These are phyloP conservation scores for Bombus picipes DNA, from an alignment of 1,140 invertebrate species.

Conservation along the genomic window DNA sequence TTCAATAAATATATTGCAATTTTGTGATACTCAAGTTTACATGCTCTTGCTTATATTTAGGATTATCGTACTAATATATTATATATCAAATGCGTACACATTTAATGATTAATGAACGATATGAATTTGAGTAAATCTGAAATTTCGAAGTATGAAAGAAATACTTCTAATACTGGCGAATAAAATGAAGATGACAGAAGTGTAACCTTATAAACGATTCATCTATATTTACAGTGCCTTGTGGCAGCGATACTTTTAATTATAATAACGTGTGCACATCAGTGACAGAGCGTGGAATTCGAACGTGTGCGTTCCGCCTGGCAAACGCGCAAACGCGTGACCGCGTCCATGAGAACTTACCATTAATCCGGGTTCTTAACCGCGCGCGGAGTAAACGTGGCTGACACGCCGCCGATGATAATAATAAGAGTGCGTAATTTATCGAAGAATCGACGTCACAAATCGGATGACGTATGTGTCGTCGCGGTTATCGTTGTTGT, in stretches of 20 bases:
- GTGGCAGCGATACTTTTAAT: conserved; percentile 38
- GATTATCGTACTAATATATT: neutral
- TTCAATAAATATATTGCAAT: neutral
- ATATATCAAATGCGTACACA: neutral
- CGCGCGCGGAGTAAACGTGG: conserved; percentile 62
- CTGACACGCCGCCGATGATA: conserved; percentile 54
- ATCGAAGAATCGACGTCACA: conserved; percentile 59
- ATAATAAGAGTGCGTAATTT: conserved; percentile 65
- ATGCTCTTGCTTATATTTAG: neutral
- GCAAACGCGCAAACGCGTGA: conserved; percentile 68
- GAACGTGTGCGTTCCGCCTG: conserved; percentile 50
- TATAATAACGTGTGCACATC: conserved; percentile 28
- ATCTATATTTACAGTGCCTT: conserved; percentile 27
- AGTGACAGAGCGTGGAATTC: conserved; percentile 54
- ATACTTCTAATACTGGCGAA: neutral
- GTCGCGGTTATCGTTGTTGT: conserved; percentile 54
- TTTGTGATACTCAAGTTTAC: neutral
- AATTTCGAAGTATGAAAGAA: neutral
- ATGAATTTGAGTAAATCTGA: neutral
- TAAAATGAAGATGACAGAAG: neutral
- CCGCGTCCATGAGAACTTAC: conserved; percentile 69
- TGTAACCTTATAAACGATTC: conserved; percentile 19
- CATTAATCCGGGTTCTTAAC: conserved; percentile 73
- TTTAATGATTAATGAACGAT: neutral
- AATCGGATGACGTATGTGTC: conserved; percentile 59